phyloP scores from a whole-genome alignment of 2,113 vertebrate genomes.

The Meleagris gallopavo region DNA sequence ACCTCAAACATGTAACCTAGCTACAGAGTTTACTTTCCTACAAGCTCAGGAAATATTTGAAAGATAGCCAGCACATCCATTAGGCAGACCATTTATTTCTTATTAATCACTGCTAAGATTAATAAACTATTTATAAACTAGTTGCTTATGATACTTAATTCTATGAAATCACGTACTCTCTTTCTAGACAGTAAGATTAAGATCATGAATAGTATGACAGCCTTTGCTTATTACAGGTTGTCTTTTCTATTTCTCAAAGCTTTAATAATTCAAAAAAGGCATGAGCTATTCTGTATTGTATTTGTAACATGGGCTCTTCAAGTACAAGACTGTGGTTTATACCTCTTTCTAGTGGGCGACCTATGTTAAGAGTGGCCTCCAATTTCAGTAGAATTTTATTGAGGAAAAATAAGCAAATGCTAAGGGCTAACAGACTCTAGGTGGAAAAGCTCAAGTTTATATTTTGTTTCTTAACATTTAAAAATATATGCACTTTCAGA shows the following conservation, averaged over 20 bases:
- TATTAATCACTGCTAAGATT: background rate
- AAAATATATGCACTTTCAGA: constrained; percentile 63
- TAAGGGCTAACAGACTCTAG: background rate
- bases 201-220: background rate
- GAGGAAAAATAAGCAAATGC: background rate
- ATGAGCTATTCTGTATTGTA: background rate
- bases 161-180: background rate
- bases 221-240: background rate
- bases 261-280: background rate
- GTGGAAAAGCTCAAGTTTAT: background rate
- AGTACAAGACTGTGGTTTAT: background rate
- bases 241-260: background rate
- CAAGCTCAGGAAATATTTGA: background rate
- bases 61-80: background rate
- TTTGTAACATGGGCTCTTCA: background rate
- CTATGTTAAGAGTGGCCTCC: background rate
- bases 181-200: background rate
- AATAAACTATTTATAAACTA: background rate
- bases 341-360: background rate
- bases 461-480: background rate
- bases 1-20: background rate
- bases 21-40: background rate
- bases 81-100: background rate
- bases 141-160: background rate
- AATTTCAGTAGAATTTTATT: background rate